Base-by-base conservation (phyloP, 2,888 invertebrate genomes). In the Tetranychus piercei region DNA sequence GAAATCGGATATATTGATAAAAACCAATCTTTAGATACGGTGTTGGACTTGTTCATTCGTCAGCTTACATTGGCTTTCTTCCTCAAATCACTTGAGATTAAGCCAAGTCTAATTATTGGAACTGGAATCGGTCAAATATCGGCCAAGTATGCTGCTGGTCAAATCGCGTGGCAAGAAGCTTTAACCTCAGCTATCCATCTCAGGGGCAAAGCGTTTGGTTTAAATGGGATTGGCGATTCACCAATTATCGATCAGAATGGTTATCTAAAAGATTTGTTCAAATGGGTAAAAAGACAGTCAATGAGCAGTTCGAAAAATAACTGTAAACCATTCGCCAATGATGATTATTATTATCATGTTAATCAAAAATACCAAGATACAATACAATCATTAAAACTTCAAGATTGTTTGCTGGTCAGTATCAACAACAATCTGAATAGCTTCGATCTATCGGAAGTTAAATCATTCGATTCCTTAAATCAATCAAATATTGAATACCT, bases 101-200 rank as follows among this genome's bases (percentile, higher is more conserved):
- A 79, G 55, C 82, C 84, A 23, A 84, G 85, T 79, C 84, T 84
- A 34, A 83, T 85, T 76, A 81, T 85, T 64, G 73, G 75, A 18
- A 22, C 70, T 23, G 75, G 70, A 20, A 72, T 82, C 1, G 85
- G 85, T 73, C 85, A 85, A 79, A 81, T 85, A 76, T 84, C 83
- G 43, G 85, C 85, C 80, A 85, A 83, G 7, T 85, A 85, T 80
- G 84, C 84, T 71, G 85, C 85, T 79, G 84, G 84, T 18, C 82
- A 83, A 55, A 80, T 85, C 75, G 73, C 69, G 1, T 34, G 23
- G 7, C 44, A 72, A 44, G 73, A 75, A 45, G 44, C 18, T 20
- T 6, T 55, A 55, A 55, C 55, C 9, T 55, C 15, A 55, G 55
- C 6, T 55, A 0, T 55, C 2, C 9, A 55, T 55, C 15, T 15